Base-by-base conservation (phyloP, 2,797 vertebrate genomes). In the Myoxocephalus aenaeus region DNA sequence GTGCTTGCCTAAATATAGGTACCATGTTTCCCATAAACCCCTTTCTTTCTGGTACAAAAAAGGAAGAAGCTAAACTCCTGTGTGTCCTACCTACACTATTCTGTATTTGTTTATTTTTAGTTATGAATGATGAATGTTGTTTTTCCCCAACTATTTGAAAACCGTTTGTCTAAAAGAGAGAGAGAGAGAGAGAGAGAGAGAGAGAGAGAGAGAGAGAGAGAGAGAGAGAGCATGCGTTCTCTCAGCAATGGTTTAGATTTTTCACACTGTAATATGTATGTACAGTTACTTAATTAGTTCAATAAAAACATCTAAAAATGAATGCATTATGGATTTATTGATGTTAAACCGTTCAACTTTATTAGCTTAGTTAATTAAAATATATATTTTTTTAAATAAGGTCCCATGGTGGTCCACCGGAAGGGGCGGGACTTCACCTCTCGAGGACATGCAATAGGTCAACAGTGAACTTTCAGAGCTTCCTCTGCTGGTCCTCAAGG, bases 1-100 rank as follows among this genome's bases (percentile, higher is more conserved):
- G 38, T 65, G 29, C 83, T 58, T 59, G 14, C 9, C 17, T 58
- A 34, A 73, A 64, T 58, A 54, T 42, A 34, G 25, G 53, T 38
- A 56, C 51, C 22, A 4, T 22, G 18, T 75, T 78, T 64, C 58
- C 8, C 14, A 70, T 68, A 48, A 79, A 72, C 10, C 18, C 10
- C 27, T 38, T 67, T 29, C 53, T 14, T 54, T 3, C 15, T 1
- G 14, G 20, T 57, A 48, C 32, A 38, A 38, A 11, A 36, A 42
- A 42, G 40, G 40, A 42, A 42, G 4, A 42, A 36, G 4, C 12
- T 4, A 4, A 17, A 4, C 0, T 65, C 75, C n/a, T 54, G 0
- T 15, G 36, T 70, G 48, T 74, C 34, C 20, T 44, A 14, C 29
- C 5, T 70, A 5, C 15, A 25, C 36, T 58, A 27, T 7, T 34